phyloP scores from a whole-genome alignment of 1,140 invertebrate genomes.

The Antheraea pernyi region DNA sequence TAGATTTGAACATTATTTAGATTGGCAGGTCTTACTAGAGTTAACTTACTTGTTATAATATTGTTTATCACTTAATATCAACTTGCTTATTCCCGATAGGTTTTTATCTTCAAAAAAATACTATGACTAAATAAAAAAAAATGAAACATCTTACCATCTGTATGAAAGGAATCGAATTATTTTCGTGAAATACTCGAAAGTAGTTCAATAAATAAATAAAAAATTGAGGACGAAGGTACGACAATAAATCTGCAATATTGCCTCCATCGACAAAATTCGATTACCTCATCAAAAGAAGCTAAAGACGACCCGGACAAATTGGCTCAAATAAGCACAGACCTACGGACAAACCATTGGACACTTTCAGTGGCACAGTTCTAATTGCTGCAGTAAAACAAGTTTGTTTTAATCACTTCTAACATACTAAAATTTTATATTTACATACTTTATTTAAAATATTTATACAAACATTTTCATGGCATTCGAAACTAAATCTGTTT shows the following conservation, averaged over 20 bases:
- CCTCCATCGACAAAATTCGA: constrained; percentile 2
- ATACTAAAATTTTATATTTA: no score
- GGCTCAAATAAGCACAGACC: neutral
- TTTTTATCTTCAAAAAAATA: no score
- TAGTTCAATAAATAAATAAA: neutral
- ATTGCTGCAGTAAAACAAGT: neutral
- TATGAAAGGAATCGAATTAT: neutral
- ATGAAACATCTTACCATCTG: no score
- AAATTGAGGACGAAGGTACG: neutral
- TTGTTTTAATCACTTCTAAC: neutral
- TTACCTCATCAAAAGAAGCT: constrained; percentile 1
- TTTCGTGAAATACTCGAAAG: neutral
- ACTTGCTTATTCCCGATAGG: no score
- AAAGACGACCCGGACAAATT: neutral
- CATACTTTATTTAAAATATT: no score
- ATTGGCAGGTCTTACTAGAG: no score
- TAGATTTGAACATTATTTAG: no score
- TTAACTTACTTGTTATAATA: no score
- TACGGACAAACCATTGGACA: neutral
- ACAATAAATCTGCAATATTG: neutral
- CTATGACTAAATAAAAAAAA: no score
- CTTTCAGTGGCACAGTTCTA: neutral
- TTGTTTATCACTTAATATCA: no score
- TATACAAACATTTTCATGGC: no score
- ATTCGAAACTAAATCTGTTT: no score